Percentiles rank a stretch among this genome's conserved stretches.
Evolutionary conservation across 2,888 invertebrate genomes (phyloP).

Genomic region (Ectemnius lituratus): DNA sequence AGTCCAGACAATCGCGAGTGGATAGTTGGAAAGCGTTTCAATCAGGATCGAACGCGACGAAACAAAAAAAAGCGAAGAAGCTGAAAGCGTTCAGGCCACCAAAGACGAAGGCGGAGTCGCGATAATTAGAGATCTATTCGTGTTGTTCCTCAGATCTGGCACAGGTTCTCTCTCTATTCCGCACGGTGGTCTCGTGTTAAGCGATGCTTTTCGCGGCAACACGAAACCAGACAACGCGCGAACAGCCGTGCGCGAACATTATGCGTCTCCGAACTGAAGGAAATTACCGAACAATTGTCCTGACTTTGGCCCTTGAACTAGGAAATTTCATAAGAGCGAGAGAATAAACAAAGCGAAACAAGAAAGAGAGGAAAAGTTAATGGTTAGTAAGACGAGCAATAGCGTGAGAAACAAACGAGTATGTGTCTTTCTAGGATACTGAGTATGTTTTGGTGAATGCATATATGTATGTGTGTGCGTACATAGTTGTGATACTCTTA

Average conservation of each 20-base stretch:
- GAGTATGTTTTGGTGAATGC: constrained; percentile 35
- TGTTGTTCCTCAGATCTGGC: constrained; percentile 40
- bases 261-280: constrained; percentile 21
- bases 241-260: constrained; percentile 17
- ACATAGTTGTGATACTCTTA: constrained; percentile 49
- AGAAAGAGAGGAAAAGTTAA: constrained; percentile 33
- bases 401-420: constrained; percentile 28
- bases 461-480: constrained; percentile 38
- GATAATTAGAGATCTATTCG: constrained; percentile 80
- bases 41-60: constrained; percentile 80
- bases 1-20: constrained; percentile 93
- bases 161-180: constrained; percentile 43
- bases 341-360: constrained; percentile 33
- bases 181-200: constrained; percentile 40
- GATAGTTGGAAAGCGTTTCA: constrained; percentile 96
- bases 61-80: constrained; percentile 89
- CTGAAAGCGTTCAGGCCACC: constrained; percentile 93
- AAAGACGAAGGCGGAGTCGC: constrained; percentile 94
- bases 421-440: constrained; percentile 39
- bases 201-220: constrained; percentile 41
- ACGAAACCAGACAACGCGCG: constrained; percentile 25
- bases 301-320: constrained; percentile 34
- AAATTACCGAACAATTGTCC: constrained; percentile 24
- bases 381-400: constrained; percentile 32
- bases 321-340: constrained; percentile 30